Evolutionary conservation across 2,113 vertebrate genomes (phyloP).

Genomic region (Tricholaema leucomelas): DNA sequence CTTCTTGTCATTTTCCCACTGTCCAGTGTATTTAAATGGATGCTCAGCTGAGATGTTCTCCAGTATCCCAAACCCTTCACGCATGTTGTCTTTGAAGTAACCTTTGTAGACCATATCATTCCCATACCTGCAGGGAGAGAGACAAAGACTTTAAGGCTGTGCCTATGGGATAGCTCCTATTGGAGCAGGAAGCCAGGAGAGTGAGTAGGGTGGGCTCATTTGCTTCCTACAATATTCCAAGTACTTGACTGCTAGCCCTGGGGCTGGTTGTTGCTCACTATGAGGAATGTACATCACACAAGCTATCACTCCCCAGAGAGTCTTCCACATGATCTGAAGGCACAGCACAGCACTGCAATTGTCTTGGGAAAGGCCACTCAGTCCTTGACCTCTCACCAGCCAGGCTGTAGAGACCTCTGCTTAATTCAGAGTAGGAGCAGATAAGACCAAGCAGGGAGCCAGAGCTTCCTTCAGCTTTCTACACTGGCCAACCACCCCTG

Average conservation of each 20-base stretch:
- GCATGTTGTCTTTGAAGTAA: conserved; percentile 68
- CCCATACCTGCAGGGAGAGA: conserved; percentile 65
- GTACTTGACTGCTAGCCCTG: not conserved
- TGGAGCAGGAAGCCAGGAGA: not conserved
- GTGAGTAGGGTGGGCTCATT: not conserved
- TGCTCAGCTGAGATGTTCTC: not conserved
- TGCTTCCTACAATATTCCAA: not conserved
- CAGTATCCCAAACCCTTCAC: conserved; percentile 78
- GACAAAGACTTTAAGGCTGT: not conserved
- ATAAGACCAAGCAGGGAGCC: not conserved
- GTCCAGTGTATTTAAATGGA: conserved; percentile 74
- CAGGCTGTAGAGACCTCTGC: not conserved
- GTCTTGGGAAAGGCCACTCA: not conserved
- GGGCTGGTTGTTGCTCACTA: not conserved
- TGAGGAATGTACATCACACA: not conserved
- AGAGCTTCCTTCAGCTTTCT: not conserved
- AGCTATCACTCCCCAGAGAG: not conserved
- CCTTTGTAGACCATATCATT: conserved; percentile 75
- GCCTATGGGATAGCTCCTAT: not conserved
- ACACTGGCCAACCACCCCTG: not conserved
- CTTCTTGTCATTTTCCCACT: conserved; percentile 76
- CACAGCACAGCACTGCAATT: not conserved
- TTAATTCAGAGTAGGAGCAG: not conserved
- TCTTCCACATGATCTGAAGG: not conserved
- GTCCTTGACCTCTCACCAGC: too few relatives aligned